Conservation (phyloP, 2,113 vertebrate species). For the Cyphomyrus discorhynchus region DNA sequence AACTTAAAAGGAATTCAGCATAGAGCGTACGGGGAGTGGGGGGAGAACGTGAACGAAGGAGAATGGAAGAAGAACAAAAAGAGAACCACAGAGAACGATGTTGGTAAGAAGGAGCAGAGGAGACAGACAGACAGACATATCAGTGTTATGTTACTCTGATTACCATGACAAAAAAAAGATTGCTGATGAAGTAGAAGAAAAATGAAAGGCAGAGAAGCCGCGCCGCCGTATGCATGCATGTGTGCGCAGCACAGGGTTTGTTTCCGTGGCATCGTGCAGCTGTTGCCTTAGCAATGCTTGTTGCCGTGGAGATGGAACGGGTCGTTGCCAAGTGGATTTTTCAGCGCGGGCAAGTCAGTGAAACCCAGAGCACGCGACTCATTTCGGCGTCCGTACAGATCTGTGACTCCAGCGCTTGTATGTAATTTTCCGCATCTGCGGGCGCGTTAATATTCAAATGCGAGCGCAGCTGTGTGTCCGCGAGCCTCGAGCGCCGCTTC, state of each 20-base stretch:
- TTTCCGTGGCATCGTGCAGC: conserved; percentile 61
- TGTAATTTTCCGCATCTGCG: conserved; percentile 18
- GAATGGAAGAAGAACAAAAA: conserved; percentile 54
- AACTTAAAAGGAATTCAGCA: conserved; percentile 40
- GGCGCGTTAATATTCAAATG: conserved; percentile 4
- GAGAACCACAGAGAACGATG: conserved; percentile 49
- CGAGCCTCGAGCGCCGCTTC: not conserved
- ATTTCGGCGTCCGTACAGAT: not conserved
- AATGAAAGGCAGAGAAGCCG: not conserved
- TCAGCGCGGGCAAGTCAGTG: conserved; percentile 26
- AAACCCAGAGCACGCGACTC: not conserved
- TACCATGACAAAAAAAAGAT: not conserved
- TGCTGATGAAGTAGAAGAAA: not conserved
- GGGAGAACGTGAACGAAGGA: conserved; percentile 43
- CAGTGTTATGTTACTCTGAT: not conserved
- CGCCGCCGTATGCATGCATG: too few relatives aligned
- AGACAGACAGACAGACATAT: conserved; percentile 44
- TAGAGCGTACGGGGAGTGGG: not conserved
- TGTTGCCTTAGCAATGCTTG: conserved; percentile 68
- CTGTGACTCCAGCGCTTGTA: not conserved
- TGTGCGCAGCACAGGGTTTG: conserved; percentile 26
- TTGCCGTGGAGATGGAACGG: conserved; percentile 62
- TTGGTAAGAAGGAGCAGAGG: conserved; percentile 33
- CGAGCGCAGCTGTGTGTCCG: not conserved
- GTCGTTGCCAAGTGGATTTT: conserved; percentile 54